These are phyloP conservation scores for Misgurnus anguillicaudatus DNA, from an alignment of 2,113 vertebrate species.

Conservation along the genomic window DNA sequence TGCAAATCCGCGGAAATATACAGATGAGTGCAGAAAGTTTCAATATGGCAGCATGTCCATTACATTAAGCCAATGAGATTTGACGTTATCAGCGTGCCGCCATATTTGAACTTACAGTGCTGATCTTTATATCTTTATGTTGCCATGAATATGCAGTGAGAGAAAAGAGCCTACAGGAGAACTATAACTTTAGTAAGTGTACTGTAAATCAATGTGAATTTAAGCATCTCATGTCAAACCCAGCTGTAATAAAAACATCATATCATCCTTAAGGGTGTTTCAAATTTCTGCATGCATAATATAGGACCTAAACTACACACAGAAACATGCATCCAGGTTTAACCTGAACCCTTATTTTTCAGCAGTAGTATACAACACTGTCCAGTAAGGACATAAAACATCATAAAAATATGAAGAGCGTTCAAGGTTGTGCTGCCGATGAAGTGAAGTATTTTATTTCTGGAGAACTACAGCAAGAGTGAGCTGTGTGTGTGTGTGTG, in stretches of 20 bases:
- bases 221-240: no score
- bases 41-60: no score
- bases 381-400: not conserved
- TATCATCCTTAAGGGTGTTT: not conserved
- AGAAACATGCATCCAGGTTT: not conserved
- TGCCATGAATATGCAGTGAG: no score
- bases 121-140: no score
- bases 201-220: no score
- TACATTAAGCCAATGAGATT: no score
- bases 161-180: no score
- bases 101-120: no score
- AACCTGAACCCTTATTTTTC: not conserved
- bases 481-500: constrained; percentile 25
- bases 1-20: no score
- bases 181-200: no score
- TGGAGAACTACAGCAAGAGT: not conserved
- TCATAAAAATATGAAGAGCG: not conserved
- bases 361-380: not conserved
- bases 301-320: not conserved
- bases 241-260: not conserved
- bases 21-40: no score
- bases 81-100: no score
- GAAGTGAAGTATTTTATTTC: not conserved
- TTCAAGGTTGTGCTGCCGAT: constrained; percentile 10
- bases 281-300: not conserved